phyloP scores from a whole-genome alignment of 1,140 invertebrate genomes.

The Drosophila setifemur region DNA sequence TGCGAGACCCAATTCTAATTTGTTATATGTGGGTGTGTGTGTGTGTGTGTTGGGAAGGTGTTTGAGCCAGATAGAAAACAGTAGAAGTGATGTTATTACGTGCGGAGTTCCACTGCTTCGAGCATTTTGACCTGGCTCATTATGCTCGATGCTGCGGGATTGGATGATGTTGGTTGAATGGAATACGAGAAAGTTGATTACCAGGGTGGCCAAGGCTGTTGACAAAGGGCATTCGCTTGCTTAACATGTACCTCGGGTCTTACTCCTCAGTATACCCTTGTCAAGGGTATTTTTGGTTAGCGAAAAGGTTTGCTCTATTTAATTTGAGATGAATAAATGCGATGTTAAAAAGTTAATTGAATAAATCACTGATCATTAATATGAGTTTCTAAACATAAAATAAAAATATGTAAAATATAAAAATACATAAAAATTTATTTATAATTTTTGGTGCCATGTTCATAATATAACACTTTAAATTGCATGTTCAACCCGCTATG shows the following conservation, averaged over 20 bases:
- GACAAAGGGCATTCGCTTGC: neutral
- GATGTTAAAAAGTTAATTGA: too few relatives aligned
- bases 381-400: too few relatives aligned
- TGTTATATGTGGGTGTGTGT: constrained; percentile 33
- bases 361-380: too few relatives aligned
- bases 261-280: neutral
- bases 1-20: constrained; percentile 61
- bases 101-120: constrained; percentile 47
- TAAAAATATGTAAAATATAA: too few relatives aligned
- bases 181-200: neutral
- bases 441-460: too few relatives aligned
- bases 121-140: constrained; percentile 36
- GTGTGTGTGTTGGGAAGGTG: neutral
- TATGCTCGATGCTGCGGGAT: constrained; percentile 2
- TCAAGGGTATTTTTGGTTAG: too few relatives aligned
- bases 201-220: neutral
- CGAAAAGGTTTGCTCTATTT: too few relatives aligned
- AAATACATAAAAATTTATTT: too few relatives aligned
- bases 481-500: too few relatives aligned
- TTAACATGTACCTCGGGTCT: too few relatives aligned
- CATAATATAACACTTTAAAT: too few relatives aligned
- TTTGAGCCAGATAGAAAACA: constrained; percentile 41
- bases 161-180: neutral
- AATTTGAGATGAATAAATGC: too few relatives aligned
- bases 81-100: constrained; percentile 37